These are phyloP conservation scores for Cyclargus thomasi DNA, from an alignment of 1,140 invertebrate species.

Conservation along the genomic window DNA sequence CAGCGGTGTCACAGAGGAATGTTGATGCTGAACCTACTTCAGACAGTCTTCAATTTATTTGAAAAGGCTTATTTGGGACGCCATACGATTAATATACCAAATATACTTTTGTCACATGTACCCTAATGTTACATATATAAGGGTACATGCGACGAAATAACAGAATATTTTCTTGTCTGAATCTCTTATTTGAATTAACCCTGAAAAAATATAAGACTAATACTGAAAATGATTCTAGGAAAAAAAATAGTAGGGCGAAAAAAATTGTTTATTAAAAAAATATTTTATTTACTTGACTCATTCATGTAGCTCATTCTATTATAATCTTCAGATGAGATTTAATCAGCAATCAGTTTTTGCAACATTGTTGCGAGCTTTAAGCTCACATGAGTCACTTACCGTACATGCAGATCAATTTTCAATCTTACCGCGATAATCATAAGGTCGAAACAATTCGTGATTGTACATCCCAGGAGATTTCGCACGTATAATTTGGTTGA, in stretches of 20 bases:
- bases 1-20: too few relatives aligned
- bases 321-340: not conserved
- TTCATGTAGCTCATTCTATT: not conserved
- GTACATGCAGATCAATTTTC: not conserved
- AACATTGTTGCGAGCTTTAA: not conserved
- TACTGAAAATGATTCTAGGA: too few relatives aligned
- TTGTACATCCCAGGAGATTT: not conserved
- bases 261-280: too few relatives aligned
- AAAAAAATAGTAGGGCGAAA: too few relatives aligned
- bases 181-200: too few relatives aligned
- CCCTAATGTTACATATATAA: too few relatives aligned
- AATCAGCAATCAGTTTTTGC: not conserved
- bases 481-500: not conserved
- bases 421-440: not conserved
- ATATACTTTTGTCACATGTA: too few relatives aligned
- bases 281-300: not conserved
- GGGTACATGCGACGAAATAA: too few relatives aligned
- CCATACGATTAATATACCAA: too few relatives aligned
- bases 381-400: not conserved
- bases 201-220: too few relatives aligned
- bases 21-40: not conserved
- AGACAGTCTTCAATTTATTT: not conserved
- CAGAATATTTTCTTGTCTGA: too few relatives aligned
- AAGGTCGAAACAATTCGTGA: not conserved
- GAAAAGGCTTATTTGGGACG: too few relatives aligned